A percentile compares a stretch with the other conserved stretches of the same genome.
Conservation (phyloP, 2,888 invertebrate species). For the Troglohyphantes excavatus region DNA sequence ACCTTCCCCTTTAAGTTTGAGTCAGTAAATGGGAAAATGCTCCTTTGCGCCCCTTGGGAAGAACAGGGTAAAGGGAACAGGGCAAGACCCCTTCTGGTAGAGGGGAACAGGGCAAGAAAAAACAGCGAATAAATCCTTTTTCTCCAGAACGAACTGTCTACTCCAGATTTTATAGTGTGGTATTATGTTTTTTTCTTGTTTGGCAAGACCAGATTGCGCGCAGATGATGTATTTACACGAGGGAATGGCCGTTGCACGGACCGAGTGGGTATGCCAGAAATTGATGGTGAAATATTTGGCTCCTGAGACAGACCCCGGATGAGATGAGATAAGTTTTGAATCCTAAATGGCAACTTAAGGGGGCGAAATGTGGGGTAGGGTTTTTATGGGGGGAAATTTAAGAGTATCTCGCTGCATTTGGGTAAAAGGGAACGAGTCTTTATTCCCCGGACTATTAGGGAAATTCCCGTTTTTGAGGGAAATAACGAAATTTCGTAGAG, state of each 20-base stretch:
- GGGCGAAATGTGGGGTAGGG: not conserved
- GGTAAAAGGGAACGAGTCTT: not conserved
- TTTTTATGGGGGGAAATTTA: slow-evolving; percentile 7
- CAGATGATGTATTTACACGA: slow-evolving; percentile 63
- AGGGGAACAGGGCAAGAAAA: slow-evolving; percentile 14
- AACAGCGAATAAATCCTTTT: slow-evolving; percentile 54
- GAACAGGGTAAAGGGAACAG: slow-evolving; percentile 36
- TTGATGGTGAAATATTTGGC: slow-evolving; percentile 62
- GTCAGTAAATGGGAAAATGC: slow-evolving; percentile 71
- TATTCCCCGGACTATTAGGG: not conserved
- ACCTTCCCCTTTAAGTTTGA: slow-evolving; percentile 55
- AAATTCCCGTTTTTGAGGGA: too few species aligned
- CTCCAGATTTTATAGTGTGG: slow-evolving; percentile 72
- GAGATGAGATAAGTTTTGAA: slow-evolving; percentile 63
- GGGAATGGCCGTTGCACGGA: slow-evolving; percentile 24
- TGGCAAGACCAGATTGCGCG: slow-evolving; percentile 46
- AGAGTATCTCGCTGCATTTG: not conserved
- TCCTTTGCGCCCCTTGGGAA: slow-evolving; percentile 59
- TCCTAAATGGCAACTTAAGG: slow-evolving; percentile 50
- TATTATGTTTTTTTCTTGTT: slow-evolving; percentile 48
- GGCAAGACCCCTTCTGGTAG: slow-evolving; percentile 17
- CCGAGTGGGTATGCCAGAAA: slow-evolving; percentile 34
- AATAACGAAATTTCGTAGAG: too few species aligned
- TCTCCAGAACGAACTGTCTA: slow-evolving; percentile 69
- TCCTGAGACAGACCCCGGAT: slow-evolving; percentile 32